These are phyloP conservation scores for Geotrupes spiniger DNA, from an alignment of 2,888 invertebrate genomes.

Conservation along the genomic window DNA sequence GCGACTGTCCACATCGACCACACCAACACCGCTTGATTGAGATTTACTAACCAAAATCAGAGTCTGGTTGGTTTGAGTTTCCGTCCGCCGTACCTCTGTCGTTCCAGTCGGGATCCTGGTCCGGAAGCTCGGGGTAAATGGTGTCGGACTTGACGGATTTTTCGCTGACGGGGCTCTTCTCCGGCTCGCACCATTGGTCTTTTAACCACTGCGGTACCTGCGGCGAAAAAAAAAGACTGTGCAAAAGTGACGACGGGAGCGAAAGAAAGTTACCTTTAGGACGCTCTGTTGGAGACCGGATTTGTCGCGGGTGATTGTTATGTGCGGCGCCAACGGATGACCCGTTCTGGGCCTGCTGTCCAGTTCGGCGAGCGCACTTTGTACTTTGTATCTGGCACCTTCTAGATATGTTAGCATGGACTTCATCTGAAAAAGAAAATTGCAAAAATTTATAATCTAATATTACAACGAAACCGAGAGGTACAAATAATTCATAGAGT, in stretches of 20 bases:
- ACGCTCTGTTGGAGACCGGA: conserved; percentile 86
- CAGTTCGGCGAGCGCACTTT: conserved; percentile 76
- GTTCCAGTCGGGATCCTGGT: conserved; percentile 68
- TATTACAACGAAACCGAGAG: too few species aligned
- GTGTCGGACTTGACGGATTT: conserved; percentile 49
- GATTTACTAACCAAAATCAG: conserved; percentile 83
- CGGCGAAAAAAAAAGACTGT: neutral
- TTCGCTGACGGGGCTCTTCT: conserved; percentile 46
- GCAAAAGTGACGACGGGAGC: neutral
- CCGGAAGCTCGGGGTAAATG: conserved; percentile 52
- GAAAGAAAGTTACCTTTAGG: conserved; percentile 59
- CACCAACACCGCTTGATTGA: too few species aligned
- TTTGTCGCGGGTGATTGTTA: conserved; percentile 84
- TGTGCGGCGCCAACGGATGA: conserved; percentile 82
- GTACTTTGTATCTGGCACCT: conserved; percentile 85
- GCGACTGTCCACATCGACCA: neutral
- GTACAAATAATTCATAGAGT: too few species aligned
- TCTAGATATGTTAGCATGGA: conserved; percentile 91
- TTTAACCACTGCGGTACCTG: conserved; percentile 75
- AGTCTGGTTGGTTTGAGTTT: conserved; percentile 82
- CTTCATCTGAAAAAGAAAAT: conserved; percentile 80
- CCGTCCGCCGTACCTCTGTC: conserved; percentile 80
- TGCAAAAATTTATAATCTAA: conserved; percentile 5
- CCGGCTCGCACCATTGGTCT: conserved; percentile 57
- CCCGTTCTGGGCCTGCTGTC: conserved; percentile 74